Conservation (phyloP, 1,140 invertebrate species). For the Drosophila equinoxialis region DNA sequence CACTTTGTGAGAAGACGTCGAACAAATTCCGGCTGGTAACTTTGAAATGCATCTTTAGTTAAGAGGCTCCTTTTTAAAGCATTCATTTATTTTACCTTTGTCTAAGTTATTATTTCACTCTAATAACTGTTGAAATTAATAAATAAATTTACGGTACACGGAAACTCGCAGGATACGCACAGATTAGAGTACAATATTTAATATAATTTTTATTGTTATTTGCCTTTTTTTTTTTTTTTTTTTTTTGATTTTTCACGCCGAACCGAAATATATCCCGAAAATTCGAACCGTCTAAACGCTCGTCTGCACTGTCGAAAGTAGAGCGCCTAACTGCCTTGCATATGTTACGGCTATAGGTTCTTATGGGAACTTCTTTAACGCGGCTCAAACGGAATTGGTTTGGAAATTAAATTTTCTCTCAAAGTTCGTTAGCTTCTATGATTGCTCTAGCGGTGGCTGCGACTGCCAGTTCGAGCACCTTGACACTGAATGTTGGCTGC, state of each 20-base stretch:
- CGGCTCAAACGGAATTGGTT: constrained; percentile 18
- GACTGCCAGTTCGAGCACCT: constrained; percentile 79
- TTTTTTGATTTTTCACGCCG: constrained; percentile 21
- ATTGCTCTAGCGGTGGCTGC: constrained; percentile 55
- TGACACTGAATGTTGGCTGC: constrained; percentile 73
- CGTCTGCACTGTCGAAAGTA: constrained; percentile 76
- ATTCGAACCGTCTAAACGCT: constrained; percentile 50
- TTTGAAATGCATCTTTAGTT: constrained; percentile 7
- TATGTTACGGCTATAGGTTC: constrained; percentile 65
- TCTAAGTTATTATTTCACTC: constrained; percentile 2
- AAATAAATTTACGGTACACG: constrained; percentile 32
- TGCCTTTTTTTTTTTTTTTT: constrained; percentile 10
- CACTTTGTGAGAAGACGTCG: constrained; percentile 66
- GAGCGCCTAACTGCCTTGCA: constrained; percentile 71
- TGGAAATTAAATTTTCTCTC: constrained; percentile 40
- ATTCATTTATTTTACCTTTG: constrained; percentile 34
- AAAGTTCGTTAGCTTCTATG: constrained; percentile 75
- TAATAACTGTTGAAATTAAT: constrained; percentile 1
- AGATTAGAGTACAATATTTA: not conserved
- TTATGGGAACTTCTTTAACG: constrained; percentile 64
- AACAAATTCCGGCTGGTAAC: constrained; percentile 42
- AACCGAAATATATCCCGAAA: constrained; percentile 44
- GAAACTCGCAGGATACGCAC: constrained; percentile 55
- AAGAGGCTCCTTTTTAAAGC: constrained; percentile 9
- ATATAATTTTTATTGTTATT: constrained; percentile 7